These are phyloP conservation scores for Drosophila maculinotata DNA, from an alignment of 2,888 invertebrate genomes.

Conservation along the genomic window DNA sequence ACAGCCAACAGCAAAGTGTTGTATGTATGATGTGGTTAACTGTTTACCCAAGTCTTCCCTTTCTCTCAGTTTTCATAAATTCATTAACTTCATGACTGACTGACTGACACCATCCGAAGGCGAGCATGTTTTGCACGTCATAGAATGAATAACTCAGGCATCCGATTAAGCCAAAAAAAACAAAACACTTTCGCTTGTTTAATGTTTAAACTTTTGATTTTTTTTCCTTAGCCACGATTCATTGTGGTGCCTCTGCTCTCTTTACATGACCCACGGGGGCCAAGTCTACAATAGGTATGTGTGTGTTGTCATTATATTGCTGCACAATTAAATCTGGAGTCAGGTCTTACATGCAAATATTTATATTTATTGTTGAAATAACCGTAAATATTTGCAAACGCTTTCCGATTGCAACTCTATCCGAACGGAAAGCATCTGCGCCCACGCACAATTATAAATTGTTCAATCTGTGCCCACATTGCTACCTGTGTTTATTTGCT, in stretches of 20 bases:
- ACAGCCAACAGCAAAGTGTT: constrained; percentile 9
- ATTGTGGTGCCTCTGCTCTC: constrained; percentile 24
- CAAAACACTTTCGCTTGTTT: constrained; percentile 65
- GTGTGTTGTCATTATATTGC: constrained; percentile 30
- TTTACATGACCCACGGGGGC: constrained; percentile 66
- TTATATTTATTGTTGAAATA: constrained; percentile 66
- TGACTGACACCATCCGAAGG: constrained; percentile 48
- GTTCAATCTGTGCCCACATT: constrained; percentile 62
- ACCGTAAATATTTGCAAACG: constrained; percentile 70
- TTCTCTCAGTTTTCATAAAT: constrained; percentile 64
- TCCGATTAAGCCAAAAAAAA: constrained; percentile 40
- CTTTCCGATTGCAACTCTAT: constrained; percentile 27
- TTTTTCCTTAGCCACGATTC: constrained; percentile 38
- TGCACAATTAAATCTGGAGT: constrained; percentile 56
- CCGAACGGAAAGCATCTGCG: constrained; percentile 1
- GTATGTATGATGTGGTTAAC: not conserved
- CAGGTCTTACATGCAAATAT: constrained; percentile 60
- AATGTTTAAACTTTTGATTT: constrained; percentile 18
- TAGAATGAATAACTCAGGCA: constrained; percentile 26
- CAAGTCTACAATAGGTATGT: constrained; percentile 38
- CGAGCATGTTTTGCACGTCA: constrained; percentile 70
- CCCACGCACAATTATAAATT: constrained; percentile 79
- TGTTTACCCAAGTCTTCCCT: constrained; percentile 17
- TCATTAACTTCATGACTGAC: constrained; percentile 59
- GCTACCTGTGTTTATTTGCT: constrained; percentile 77